Evolutionary conservation across 2,797 vertebrate genomes (phyloP).

Genomic region (Notolepis coatsorum): DNA sequence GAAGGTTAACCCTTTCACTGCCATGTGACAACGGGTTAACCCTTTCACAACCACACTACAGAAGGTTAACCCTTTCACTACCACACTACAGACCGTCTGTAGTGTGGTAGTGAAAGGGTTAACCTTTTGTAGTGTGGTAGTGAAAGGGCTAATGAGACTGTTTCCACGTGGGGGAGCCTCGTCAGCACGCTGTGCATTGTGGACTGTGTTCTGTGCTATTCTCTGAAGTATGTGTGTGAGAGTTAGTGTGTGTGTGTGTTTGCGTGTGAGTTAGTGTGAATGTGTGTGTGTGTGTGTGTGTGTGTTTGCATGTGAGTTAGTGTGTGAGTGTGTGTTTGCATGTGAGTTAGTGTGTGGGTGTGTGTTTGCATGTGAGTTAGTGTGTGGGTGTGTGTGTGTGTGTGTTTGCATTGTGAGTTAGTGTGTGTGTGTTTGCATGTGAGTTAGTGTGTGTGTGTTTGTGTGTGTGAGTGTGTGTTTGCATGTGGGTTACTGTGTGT

Average conservation of each 20-base stretch:
- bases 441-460: constrained; percentile 78
- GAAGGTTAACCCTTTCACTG: too few relatives aligned
- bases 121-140: too few relatives aligned
- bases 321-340: not conserved
- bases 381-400: constrained; percentile 24
- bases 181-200: not conserved
- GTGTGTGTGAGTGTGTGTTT: constrained; percentile 31
- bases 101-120: too few relatives aligned
- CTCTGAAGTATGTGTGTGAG: constrained; percentile 1
- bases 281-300: constrained; percentile 8
- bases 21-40: too few relatives aligned
- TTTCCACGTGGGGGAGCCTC: constrained; percentile 41
- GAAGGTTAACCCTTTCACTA: too few relatives aligned
- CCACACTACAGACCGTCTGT: too few relatives aligned
- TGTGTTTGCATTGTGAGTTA: too few relatives aligned
- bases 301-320: too few relatives aligned
- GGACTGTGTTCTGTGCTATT: not conserved
- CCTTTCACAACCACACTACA: too few relatives aligned
- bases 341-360: constrained; percentile 35
- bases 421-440: constrained; percentile 60
- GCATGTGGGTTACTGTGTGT: not conserved
- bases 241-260: too few relatives aligned
- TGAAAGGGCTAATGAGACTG: constrained; percentile 53
- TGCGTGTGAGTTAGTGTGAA: constrained; percentile 10
- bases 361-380: constrained; percentile 14